Evolutionary conservation across 2,888 invertebrate genomes (phyloP).

Genomic region (Unio delphinus): DNA sequence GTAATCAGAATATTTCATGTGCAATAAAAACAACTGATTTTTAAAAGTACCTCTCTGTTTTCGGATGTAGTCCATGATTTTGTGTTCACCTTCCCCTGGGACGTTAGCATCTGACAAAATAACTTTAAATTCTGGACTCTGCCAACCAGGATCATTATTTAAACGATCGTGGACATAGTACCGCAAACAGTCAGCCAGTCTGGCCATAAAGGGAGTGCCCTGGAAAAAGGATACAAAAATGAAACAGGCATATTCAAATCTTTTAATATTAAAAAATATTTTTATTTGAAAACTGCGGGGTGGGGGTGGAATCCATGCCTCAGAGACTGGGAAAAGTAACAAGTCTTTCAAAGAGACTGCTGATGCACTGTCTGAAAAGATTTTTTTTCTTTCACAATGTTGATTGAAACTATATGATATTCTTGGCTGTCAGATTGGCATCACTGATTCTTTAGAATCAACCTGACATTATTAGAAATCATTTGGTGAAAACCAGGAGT

Average conservation of each 20-base stretch:
- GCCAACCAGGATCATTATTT: conserved; percentile 96
- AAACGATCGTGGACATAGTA: conserved; percentile 92
- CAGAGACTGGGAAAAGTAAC: no score
- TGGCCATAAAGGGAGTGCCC: conserved; percentile 98
- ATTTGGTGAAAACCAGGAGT: no score
- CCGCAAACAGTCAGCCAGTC: conserved; percentile 81
- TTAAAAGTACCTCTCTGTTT: conserved; percentile 83
- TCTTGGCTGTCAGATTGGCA: no score
- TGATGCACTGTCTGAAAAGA: no score
- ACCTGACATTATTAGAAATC: no score
- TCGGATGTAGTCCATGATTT: conserved; percentile 99
- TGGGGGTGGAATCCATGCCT: no score
- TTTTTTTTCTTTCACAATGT: no score
- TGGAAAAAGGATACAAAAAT: conserved; percentile 47
- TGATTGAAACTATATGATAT: no score
- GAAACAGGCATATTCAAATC: not conserved
- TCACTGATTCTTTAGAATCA: no score
- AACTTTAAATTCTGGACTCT: conserved; percentile 80
- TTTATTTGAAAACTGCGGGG: no score
- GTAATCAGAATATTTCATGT: not conserved
- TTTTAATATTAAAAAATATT: no score
- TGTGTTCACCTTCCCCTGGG: conserved; percentile 86
- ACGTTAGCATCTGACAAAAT: conserved; percentile 99
- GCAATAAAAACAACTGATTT: not conserved
- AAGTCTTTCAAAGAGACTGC: no score